phyloP scores from a whole-genome alignment of 2,888 invertebrate genomes.

The Phengaris arion region DNA sequence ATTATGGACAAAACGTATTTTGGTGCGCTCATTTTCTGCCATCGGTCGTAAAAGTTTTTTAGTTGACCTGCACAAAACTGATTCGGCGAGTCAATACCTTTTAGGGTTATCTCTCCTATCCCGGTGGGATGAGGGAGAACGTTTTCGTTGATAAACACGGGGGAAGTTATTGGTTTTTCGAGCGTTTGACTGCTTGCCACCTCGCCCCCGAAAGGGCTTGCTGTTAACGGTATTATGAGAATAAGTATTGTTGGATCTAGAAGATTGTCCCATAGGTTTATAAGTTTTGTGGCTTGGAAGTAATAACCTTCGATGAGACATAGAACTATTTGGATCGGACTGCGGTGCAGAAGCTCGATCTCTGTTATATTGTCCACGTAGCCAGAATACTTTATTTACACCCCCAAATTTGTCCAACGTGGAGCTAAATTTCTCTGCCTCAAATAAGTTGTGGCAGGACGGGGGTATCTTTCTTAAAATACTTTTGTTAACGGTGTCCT shows the following conservation, averaged over 20 bases:
- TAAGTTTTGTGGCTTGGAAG: neutral
- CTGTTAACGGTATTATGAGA: neutral
- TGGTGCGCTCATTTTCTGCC: too few species aligned
- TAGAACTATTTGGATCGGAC: neutral
- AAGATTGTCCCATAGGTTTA: neutral
- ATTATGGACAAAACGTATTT: too few species aligned
- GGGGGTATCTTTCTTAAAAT: constrained; percentile 15
- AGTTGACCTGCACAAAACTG: too few species aligned
- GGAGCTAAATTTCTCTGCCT: neutral
- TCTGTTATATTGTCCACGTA: neutral
- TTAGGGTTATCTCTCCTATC: too few species aligned
- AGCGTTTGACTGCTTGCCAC: neutral
- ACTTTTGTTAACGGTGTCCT: neutral
- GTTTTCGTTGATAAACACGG: too few species aligned
- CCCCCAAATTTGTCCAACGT: neutral
- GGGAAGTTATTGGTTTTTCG: too few species aligned
- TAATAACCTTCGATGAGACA: neutral
- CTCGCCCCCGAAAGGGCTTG: neutral
- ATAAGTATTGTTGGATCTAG: neutral
- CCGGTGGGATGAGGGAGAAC: too few species aligned
- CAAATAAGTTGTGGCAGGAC: neutral
- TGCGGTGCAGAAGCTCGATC: neutral
- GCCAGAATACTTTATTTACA: neutral
- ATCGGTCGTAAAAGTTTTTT: too few species aligned
- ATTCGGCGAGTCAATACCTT: too few species aligned